These are phyloP conservation scores for Sinodicranocentrus sp. DNA, from an alignment of 2,888 invertebrate genomes.

Conservation along the genomic window DNA sequence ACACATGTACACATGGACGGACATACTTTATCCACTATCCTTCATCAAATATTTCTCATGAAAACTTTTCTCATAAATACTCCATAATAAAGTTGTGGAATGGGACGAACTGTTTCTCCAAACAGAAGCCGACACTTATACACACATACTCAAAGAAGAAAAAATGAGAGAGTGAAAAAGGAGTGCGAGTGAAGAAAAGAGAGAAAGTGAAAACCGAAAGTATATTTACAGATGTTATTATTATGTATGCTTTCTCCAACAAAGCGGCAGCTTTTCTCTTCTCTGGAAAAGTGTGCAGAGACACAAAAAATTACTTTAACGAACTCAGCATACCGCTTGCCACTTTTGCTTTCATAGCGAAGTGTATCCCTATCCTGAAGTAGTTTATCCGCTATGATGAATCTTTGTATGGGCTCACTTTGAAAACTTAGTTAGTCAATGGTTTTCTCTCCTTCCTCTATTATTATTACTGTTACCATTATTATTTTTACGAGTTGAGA, in stretches of 20 bases:
- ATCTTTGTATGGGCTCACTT: background rate
- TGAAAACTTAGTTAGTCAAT: background rate
- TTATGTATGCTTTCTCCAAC: constrained; percentile 7
- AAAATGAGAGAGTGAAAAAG: constrained; percentile 2
- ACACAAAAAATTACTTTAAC: background rate
- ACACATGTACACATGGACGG: background rate
- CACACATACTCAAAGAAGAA: background rate
- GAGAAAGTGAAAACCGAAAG: constrained; percentile 43
- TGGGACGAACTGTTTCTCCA: constrained; percentile 42
- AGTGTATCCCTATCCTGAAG: too few relatives aligned
- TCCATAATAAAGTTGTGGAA: constrained; percentile 59
- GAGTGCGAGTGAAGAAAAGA: background rate
- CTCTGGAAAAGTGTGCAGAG: background rate
- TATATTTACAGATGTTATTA: constrained; percentile 42
- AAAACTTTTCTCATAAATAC: constrained; percentile 62
- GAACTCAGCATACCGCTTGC: background rate
- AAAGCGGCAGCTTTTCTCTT: background rate
- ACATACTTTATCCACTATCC: constrained; percentile 19
- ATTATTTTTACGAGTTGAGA: constrained; percentile 14
- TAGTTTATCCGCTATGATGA: too few relatives aligned
- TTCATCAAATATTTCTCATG: constrained; percentile 57
- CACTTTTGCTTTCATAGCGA: constrained; percentile 9
- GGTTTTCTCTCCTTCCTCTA: background rate
- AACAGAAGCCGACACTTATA: constrained; percentile 16
- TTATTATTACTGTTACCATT: background rate